Evolutionary conservation across 2,113 vertebrate species (phyloP).

Genomic region (Cyprinodon tularosa): DNA sequence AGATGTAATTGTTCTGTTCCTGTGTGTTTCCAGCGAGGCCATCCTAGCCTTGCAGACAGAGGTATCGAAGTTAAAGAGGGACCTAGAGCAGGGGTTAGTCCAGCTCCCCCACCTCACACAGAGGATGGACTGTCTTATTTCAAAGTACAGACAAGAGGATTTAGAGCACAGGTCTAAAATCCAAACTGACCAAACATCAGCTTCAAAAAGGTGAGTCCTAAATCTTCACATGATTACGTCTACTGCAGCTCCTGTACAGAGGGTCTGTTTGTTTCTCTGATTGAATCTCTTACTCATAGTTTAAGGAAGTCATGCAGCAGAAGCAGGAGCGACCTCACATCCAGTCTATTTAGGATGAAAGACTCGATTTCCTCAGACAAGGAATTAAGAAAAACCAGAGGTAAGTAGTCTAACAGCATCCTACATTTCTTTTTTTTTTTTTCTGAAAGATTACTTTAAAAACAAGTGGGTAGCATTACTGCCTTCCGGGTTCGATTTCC

Average conservation of each 20-base stretch:
- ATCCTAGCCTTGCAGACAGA: constrained; percentile 77
- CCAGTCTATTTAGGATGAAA: constrained; percentile 51
- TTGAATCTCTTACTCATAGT: constrained; percentile 15
- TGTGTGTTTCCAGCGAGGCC: constrained; percentile 65
- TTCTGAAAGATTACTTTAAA: background rate
- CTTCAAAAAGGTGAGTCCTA: constrained; percentile 55
- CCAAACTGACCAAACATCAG: constrained; percentile 34
- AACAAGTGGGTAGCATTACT: no score
- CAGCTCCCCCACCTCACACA: constrained; percentile 72
- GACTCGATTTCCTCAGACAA: constrained; percentile 80
- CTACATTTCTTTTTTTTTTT: background rate
- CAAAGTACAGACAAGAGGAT: constrained; percentile 54
- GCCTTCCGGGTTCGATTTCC: no score
- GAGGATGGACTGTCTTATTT: constrained; percentile 69
- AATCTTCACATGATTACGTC: background rate
- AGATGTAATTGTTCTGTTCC: background rate
- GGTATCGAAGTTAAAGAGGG: constrained; percentile 75
- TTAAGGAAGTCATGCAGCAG: constrained; percentile 35
- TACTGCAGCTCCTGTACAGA: background rate
- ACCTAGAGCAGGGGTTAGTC: constrained; percentile 73
- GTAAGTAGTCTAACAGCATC: constrained; percentile 33
- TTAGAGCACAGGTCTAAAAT: constrained; percentile 46
- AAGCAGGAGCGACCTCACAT: constrained; percentile 22
- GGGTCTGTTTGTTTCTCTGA: background rate
- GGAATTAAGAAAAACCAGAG: constrained; percentile 68